Percentiles rank a stretch among this genome's conserved stretches.
These are phyloP conservation scores for Ondatra zibethicus DNA, from an alignment of 2,113 vertebrate species.

Conservation along the genomic window DNA sequence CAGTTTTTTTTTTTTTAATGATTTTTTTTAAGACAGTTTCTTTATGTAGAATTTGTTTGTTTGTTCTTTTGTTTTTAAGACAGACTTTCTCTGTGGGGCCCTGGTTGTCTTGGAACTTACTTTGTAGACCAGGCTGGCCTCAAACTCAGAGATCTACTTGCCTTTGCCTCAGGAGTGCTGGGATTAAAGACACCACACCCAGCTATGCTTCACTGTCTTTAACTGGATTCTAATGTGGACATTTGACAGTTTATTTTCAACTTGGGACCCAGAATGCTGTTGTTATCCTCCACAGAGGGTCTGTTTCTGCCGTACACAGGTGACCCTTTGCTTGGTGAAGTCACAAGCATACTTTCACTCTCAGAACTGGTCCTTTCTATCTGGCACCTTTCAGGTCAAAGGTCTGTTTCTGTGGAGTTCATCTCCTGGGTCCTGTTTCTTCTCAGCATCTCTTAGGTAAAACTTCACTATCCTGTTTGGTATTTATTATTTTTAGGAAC, in stretches of 20 bases:
- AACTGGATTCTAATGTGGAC: background rate
- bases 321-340: too few species aligned
- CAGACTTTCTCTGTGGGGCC: too few species aligned
- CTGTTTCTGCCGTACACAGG: background rate
- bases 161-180: too few species aligned
- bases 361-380: background rate
- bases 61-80: too few species aligned
- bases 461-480: background rate
- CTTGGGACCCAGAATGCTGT: background rate
- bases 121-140: too few species aligned
- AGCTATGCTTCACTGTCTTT: background rate
- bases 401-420: background rate
- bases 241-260: background rate
- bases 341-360: background rate
- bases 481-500: background rate
- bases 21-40: too few species aligned
- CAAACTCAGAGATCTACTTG: too few species aligned
- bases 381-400: background rate
- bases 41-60: too few species aligned
- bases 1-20: too few species aligned
- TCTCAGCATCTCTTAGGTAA: background rate
- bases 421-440: background rate
- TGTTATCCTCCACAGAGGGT: background rate
- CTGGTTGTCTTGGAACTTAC: too few species aligned
- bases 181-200: background rate